phyloP scores from a whole-genome alignment of 2,113 vertebrate species.

The Takifugu bimaculatus region DNA sequence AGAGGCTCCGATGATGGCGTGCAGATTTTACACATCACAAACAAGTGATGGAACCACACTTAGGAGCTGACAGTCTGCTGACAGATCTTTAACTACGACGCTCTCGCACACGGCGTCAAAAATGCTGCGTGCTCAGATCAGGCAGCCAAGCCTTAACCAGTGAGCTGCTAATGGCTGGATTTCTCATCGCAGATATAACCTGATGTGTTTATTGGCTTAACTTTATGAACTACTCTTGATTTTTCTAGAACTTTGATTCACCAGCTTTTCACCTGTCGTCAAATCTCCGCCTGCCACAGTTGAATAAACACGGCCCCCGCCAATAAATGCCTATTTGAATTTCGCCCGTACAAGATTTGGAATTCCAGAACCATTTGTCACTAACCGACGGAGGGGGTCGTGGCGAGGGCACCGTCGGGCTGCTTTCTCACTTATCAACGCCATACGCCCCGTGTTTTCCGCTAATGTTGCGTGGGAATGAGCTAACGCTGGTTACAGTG shows the following conservation, averaged over 20 bases:
- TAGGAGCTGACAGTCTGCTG: background rate
- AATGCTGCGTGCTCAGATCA: too few species aligned
- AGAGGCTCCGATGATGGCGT: background rate
- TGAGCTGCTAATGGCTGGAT: too few species aligned
- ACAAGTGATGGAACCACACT: slow-evolving; percentile 1
- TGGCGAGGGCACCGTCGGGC: slow-evolving; percentile 35
- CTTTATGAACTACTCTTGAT: too few species aligned
- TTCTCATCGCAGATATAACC: too few species aligned
- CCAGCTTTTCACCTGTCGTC: slow-evolving; percentile 4
- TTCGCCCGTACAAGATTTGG: slow-evolving; percentile 25
- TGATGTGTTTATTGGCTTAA: too few species aligned
- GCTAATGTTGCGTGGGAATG: slow-evolving; percentile 57
- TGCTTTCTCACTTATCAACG: slow-evolving; percentile 49
- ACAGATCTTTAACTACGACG: background rate
- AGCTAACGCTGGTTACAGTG: slow-evolving; percentile 57
- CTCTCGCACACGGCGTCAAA: too few species aligned
- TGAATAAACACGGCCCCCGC: slow-evolving; percentile 24
- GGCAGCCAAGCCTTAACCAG: too few species aligned
- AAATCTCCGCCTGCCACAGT: slow-evolving; percentile 1
- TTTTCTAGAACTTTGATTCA: too few species aligned
- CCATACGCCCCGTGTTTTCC: slow-evolving; percentile 37
- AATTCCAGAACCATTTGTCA: slow-evolving; percentile 4
- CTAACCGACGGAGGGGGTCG: slow-evolving; percentile 42
- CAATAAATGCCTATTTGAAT: slow-evolving; percentile 10
- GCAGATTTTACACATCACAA: slow-evolving; percentile 24